phyloP scores from a whole-genome alignment of 2,113 vertebrate genomes.

The Gallinago jamesoni region DNA sequence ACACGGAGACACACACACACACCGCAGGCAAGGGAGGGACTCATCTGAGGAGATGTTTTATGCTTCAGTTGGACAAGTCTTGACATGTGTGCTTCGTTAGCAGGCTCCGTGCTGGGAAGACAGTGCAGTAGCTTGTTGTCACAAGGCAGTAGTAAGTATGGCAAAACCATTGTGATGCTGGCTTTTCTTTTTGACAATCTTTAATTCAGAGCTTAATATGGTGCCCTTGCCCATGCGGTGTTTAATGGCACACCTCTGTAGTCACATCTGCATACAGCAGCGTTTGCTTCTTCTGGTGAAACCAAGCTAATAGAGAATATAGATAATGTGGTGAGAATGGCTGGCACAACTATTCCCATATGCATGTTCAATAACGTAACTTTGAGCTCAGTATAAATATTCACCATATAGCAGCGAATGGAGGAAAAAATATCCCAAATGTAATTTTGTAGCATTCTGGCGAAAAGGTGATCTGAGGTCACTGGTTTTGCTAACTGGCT shows the following conservation, averaged over 20 bases:
- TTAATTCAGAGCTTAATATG: not conserved
- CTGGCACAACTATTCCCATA: not conserved
- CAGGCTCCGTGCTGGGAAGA: not conserved
- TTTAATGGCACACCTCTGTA: not conserved
- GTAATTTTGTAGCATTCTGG: not conserved
- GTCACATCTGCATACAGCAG: not conserved
- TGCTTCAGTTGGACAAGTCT: conserved; percentile 46
- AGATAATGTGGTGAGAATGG: not conserved
- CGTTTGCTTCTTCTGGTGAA: not conserved
- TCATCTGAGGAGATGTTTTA: conserved; percentile 2
- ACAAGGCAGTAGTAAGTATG: not conserved
- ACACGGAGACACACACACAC: not conserved
- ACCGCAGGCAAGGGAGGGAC: conserved; percentile 24
- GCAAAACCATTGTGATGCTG: not conserved
- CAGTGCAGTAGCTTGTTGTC: not conserved
- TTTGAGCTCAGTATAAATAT: not conserved
- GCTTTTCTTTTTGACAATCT: not conserved
- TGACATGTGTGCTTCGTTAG: conserved; percentile 36
- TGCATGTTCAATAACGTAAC: not conserved
- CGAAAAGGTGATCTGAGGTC: not conserved
- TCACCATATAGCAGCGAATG: not conserved
- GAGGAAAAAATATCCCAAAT: not conserved
- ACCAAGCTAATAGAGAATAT: not conserved
- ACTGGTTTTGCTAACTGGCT: not conserved
- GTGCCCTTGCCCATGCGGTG: not conserved